A percentile compares a stretch with the other conserved stretches of the same genome.
Evolutionary conservation across 1,140 invertebrate genomes (phyloP).

Genomic region (Maconellicoccus hirsutus): DNA sequence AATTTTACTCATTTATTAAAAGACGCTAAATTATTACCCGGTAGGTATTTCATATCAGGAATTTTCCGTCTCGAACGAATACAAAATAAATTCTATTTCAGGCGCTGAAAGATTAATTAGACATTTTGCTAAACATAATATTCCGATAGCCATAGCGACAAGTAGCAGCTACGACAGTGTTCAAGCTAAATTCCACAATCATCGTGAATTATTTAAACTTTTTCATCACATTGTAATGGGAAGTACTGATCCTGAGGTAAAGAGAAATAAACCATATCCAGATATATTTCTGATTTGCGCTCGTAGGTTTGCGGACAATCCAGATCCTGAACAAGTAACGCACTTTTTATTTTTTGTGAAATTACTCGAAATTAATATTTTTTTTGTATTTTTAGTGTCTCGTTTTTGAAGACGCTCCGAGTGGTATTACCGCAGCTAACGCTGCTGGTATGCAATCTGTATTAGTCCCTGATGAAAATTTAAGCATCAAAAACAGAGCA

Average conservation of each 20-base stretch:
- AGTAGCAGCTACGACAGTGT: conserved; percentile 66
- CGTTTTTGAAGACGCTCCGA: conserved; percentile 87
- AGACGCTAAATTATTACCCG: neutral
- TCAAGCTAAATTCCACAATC: conserved; percentile 61
- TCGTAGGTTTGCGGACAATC: conserved; percentile 59
- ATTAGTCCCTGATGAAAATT: conserved; percentile 69
- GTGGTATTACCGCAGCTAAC: conserved; percentile 69
- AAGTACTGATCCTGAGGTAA: conserved; percentile 75
- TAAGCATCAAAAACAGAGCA: conserved; percentile 43
- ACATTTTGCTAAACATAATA: conserved; percentile 62
- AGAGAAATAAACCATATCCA: conserved; percentile 80
- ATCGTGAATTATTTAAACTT: conserved; percentile 53
- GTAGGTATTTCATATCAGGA: too few species aligned
- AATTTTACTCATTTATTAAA: neutral
- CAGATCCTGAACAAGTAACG: conserved; percentile 48
- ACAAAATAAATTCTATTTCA: conserved; percentile 34
- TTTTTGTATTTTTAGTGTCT: conserved; percentile 48
- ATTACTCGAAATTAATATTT: too few species aligned
- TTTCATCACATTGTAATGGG: conserved; percentile 77
- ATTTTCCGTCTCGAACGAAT: too few species aligned
- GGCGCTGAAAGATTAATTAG: conserved; percentile 69
- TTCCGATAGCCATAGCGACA: conserved; percentile 80
- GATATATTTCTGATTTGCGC: conserved; percentile 85
- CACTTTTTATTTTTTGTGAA: neutral
- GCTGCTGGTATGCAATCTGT: conserved; percentile 78